Base-by-base conservation (phyloP, 2,113 vertebrate genomes). In the Cephalophus harveyi region DNA sequence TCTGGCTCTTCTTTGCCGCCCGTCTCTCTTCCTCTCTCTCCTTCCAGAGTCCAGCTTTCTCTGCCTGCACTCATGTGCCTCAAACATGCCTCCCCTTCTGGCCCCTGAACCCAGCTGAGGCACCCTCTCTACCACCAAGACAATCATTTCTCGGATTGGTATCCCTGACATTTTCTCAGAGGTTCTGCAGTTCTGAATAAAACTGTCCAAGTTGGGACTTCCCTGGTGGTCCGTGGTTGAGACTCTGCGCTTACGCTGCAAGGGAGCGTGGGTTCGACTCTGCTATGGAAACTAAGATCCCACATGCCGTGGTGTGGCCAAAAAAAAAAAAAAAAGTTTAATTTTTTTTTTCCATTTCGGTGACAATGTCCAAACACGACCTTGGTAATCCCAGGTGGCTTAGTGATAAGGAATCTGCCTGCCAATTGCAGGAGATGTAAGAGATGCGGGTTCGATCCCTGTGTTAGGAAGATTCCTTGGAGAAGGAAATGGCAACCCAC, bases 1-100 rank as follows among this genome's bases (percentile, higher is more conserved):
- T 11, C 19, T 57, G 0, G 3, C 6, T 46, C 17, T 46, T 13
- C 25, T 5, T n/a, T 2, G 13, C 13, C 2, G 0, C 16, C 25
- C 60, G 50, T 82, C 16, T 60, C 54, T 52, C n/a, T 27, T 1
- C 19, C 8, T 55, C 23, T 46, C 30, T 62, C 25, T 46, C 27
- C 23, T 6, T 87, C 91, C 82, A 25, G 17, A 54, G 33, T 33
- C 54, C 36, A 40, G 40, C 23, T 78, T 60, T 62, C 52, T 62
- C 57, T 57, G 27, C 91, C 25, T 55, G 59, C 23, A 67, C 57
- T 46, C 36, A 16, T 1, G 0, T 10, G 40, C 57, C 67, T 85
- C 79, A 17, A 17, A 67, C 1, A 0, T 21, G 83, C 60, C 54
- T 82, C 64, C 64, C 55, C 62, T 52, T 43, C 83, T 14, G 16